Percentiles rank a stretch among this genome's conserved stretches.
These are phyloP conservation scores for Euwallacea fornicatus DNA, from an alignment of 1,140 invertebrate species.

Conservation along the genomic window DNA sequence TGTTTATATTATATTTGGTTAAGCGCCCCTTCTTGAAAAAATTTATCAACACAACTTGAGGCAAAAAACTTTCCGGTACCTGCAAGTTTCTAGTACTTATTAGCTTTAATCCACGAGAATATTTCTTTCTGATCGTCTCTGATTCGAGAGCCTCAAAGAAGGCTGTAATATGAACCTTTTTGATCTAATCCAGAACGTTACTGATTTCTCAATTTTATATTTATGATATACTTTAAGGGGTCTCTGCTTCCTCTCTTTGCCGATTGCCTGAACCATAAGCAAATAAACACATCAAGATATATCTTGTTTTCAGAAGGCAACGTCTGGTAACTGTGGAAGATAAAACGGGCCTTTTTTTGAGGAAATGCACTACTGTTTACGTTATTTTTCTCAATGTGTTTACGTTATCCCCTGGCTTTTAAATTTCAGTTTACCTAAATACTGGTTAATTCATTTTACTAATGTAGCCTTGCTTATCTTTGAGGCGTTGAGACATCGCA, in stretches of 20 bases:
- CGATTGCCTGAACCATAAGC: slow-evolving; percentile 22
- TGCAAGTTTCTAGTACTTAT: too few species aligned
- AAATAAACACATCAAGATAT: slow-evolving; percentile 30
- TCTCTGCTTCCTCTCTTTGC: slow-evolving; percentile 26
- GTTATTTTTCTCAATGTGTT: background rate
- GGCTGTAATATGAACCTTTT: too few species aligned
- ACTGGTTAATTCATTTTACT: too few species aligned
- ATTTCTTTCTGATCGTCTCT: too few species aligned
- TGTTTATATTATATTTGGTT: too few species aligned
- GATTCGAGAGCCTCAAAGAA: too few species aligned
- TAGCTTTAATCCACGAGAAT: too few species aligned
- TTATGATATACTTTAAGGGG: slow-evolving; percentile 25
- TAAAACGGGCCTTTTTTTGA: slow-evolving; percentile 22
- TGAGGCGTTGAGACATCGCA: too few species aligned
- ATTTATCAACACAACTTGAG: too few species aligned
- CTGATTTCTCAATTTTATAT: slow-evolving; percentile 13
- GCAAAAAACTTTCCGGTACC: too few species aligned
- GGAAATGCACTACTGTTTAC: slow-evolving; percentile 21
- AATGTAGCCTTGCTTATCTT: too few species aligned
- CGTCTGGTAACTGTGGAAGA: slow-evolving; percentile 29
- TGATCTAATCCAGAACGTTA: slow-evolving; percentile 10
- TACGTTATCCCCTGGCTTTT: slow-evolving; percentile 7
- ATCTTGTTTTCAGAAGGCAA: slow-evolving; percentile 24
- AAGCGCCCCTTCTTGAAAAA: too few species aligned
- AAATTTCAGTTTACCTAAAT: slow-evolving; percentile 1